Conservation (phyloP, 2,113 vertebrate genomes). For the Cryptoleucopteryx plumbea region DNA sequence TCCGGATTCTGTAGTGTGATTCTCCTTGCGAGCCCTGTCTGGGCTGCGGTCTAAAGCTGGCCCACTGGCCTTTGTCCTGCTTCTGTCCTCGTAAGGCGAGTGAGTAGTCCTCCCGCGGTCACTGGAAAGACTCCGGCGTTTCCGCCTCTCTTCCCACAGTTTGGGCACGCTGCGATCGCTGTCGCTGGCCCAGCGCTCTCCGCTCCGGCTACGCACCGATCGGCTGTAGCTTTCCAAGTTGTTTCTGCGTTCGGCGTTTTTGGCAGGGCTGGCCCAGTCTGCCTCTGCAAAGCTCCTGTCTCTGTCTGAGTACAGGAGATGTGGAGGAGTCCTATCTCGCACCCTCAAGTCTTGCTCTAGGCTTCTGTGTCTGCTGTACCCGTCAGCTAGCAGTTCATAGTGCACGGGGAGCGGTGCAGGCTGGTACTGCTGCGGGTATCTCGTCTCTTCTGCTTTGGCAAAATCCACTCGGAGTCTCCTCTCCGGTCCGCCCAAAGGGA, state of each 20-base stretch:
- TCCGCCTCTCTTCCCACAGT: constrained; percentile 82
- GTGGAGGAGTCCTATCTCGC: constrained; percentile 86
- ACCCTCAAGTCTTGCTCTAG: constrained; percentile 88
- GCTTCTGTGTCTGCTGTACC: constrained; percentile 85
- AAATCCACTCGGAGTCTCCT: constrained; percentile 93
- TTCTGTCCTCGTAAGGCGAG: constrained; percentile 78
- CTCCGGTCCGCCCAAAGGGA: constrained; percentile 87
- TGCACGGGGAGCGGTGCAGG: constrained; percentile 81
- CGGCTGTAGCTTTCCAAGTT: constrained; percentile 83
- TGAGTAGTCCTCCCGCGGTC: constrained; percentile 76
- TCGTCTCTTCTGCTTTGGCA: constrained; percentile 91
- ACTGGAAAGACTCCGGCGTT: constrained; percentile 80
- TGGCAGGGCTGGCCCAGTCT: constrained; percentile 87
- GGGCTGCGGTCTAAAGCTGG: constrained; percentile 84
- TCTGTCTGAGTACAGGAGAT: constrained; percentile 81
- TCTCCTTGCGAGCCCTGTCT: constrained; percentile 80
- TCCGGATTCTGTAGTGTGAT: constrained; percentile 82
- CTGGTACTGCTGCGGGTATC: constrained; percentile 82
- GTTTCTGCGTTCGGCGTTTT: constrained; percentile 80
- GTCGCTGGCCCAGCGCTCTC: constrained; percentile 88
- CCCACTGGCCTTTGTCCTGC: constrained; percentile 76
- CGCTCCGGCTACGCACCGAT: constrained; percentile 84
- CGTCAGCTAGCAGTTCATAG: constrained; percentile 85
- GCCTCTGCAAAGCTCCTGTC: constrained; percentile 82
- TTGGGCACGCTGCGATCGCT: constrained; percentile 73